phyloP scores from a whole-genome alignment of 2,888 invertebrate species.

The Xestia xanthographa region DNA sequence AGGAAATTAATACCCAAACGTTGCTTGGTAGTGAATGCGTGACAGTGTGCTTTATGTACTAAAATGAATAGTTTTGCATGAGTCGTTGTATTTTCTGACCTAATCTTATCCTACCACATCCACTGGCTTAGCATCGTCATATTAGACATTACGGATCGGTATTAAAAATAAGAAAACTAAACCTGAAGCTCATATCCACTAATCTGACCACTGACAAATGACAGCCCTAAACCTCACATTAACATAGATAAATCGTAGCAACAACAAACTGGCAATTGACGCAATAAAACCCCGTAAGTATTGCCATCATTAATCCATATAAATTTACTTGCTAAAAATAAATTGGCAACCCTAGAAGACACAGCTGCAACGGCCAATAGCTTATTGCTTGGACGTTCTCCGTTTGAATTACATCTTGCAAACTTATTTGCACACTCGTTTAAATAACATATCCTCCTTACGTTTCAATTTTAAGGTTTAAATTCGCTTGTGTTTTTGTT shows the following conservation, averaged over 20 bases:
- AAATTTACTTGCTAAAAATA: constrained; percentile 86
- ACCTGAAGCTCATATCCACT: constrained; percentile 37
- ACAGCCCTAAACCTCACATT: constrained; percentile 68
- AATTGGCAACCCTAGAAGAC: constrained; percentile 85
- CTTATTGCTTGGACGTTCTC: constrained; percentile 84
- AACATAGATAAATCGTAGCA: constrained; percentile 67
- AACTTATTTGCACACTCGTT: constrained; percentile 64
- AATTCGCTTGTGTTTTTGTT: constrained; percentile 48
- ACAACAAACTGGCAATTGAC: constrained; percentile 73
- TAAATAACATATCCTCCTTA: constrained; percentile 26
- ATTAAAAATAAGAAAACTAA: constrained; percentile 38
- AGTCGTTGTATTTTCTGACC: background rate
- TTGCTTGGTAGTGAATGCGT: background rate
- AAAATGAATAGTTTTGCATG: background rate
- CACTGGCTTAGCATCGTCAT: constrained; percentile 36
- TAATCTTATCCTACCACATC: constrained; percentile 25
- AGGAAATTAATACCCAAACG: no score
- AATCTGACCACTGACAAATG: constrained; percentile 47
- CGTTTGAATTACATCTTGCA: constrained; percentile 80
- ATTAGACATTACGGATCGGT: constrained; percentile 22
- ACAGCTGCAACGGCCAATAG: constrained; percentile 87
- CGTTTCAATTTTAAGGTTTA: constrained; percentile 23
- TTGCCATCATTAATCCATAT: constrained; percentile 82
- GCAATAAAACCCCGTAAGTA: constrained; percentile 81
- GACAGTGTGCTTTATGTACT: background rate